Evolutionary conservation across 1,140 invertebrate genomes (phyloP).

Genomic region (Nasonia giraulti): DNA sequence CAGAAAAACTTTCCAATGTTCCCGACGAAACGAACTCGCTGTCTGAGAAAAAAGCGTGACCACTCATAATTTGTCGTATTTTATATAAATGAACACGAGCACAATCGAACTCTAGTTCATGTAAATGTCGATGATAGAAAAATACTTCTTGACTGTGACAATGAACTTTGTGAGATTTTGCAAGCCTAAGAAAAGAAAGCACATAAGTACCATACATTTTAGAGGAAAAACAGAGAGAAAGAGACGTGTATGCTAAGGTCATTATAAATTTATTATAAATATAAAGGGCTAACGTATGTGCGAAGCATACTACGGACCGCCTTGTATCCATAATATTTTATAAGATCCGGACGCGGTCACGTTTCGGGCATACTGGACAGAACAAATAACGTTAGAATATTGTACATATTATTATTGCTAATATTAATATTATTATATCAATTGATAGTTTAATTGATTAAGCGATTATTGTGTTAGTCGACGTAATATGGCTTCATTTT

Average conservation of each 20-base stretch:
- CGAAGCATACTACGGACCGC: slow-evolving; percentile 15
- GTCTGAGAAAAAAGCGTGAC: slow-evolving; percentile 28
- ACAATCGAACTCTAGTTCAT: slow-evolving; percentile 29
- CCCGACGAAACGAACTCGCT: slow-evolving; percentile 30
- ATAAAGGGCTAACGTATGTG: slow-evolving; percentile 14
- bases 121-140: neutral
- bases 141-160: slow-evolving; percentile 16
- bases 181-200: slow-evolving; percentile 52
- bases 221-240: slow-evolving; percentile 26
- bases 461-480: slow-evolving; percentile 64
- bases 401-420: slow-evolving; percentile 70
- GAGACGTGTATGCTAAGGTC: slow-evolving; percentile 43
- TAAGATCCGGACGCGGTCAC: slow-evolving; percentile 59
- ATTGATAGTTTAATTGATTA: slow-evolving; percentile 68
- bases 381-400: slow-evolving; percentile 63
- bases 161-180: slow-evolving; percentile 42
- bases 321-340: slow-evolving; percentile 58
- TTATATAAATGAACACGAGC: slow-evolving; percentile 48
- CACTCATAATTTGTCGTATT: slow-evolving; percentile 56
- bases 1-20: slow-evolving; percentile 12
- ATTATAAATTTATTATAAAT: slow-evolving; percentile 48
- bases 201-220: slow-evolving; percentile 45
- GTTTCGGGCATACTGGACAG: slow-evolving; percentile 60
- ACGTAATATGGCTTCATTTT: slow-evolving; percentile 66
- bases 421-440: slow-evolving; percentile 67